phyloP scores from a whole-genome alignment of 2,113 vertebrate genomes.

The Marmota flaviventris region DNA sequence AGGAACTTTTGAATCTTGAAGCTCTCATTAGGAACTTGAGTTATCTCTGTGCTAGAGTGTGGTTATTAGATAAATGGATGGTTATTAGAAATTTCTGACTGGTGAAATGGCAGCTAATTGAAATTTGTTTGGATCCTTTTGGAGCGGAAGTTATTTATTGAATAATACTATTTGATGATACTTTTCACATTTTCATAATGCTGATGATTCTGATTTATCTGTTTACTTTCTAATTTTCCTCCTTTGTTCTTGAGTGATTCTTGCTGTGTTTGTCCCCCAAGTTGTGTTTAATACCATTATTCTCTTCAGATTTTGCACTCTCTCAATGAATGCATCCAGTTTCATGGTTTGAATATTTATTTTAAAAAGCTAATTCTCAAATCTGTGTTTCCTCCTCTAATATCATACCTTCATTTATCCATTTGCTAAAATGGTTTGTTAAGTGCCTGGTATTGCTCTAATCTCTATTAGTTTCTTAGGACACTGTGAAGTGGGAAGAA shows the following conservation, averaged over 20 bases:
- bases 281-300: neutral
- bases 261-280: neutral
- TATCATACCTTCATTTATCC: neutral
- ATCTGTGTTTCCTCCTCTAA: neutral
- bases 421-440: neutral
- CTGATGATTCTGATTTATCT: constrained; percentile 18
- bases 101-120: constrained; percentile 58
- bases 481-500: neutral
- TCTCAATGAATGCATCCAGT: neutral
- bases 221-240: neutral
- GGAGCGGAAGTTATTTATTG: constrained; percentile 50
- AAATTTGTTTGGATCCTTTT: constrained; percentile 67
- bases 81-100: constrained; percentile 56
- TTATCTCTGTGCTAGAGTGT: constrained; percentile 50
- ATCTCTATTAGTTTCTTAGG: neutral
- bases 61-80: constrained; percentile 62
- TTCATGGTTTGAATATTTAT: neutral
- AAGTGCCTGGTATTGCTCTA: neutral
- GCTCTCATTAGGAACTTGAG: constrained; percentile 66
- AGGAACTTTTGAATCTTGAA: constrained; percentile 66
- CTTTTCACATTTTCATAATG: constrained; percentile 37
- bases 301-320: neutral
- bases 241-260: constrained; percentile 10
- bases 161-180: constrained; percentile 42
- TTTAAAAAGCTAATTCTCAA: neutral